Evolutionary conservation across 2,888 invertebrate genomes (phyloP), one percentile per base, ranked within the genome.

Genomic region (Apeira syringaria): DNA sequence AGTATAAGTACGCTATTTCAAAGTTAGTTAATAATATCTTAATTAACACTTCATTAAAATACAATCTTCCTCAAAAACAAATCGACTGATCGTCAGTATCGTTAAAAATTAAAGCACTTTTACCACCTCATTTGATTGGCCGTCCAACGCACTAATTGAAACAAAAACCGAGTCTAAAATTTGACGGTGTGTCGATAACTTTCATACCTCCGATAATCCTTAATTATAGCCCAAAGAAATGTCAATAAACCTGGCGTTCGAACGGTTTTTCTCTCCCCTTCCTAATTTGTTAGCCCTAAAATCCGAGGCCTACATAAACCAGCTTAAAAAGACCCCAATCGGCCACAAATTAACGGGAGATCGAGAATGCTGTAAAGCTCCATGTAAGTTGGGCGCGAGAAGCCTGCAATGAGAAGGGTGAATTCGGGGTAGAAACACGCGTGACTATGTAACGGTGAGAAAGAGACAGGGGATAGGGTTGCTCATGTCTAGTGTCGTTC

Each of bases 221-320:
- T 86, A 83, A 87, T 85, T 83, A 86, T 81, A 72, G 76, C 74
- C 69, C 71, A 72, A 75, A 79, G 69, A 81, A 86, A 84, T 83
- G 84, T 86, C 86, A 86, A 85, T 88, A 86, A 85, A 83, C 77
- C 75, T 80, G 77, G 80, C 77, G 74, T 76, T 80, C 62, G 64
- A 70, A 70, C 74, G 76, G 74, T 44, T 83, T 83, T 77, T 82
- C 82, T 68, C 66, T 74, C 75, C 76, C 86, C 84, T 74, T 73
- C 53, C 77, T 82, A 83, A 84, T 87, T 87, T 85, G 83, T 83
- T 76, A 74, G 78, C 83, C 85, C 86, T 79, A 83, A 87, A 83
- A 80, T 80, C 80, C 79, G 67, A 73, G 72, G 74, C 74, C 77
- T 76, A 73, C 60, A 64, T 59, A 41, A 58, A 56, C 80, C 68